Evolutionary conservation across 2,888 invertebrate genomes (phyloP).

Genomic region (Lasioglossum morio): DNA sequence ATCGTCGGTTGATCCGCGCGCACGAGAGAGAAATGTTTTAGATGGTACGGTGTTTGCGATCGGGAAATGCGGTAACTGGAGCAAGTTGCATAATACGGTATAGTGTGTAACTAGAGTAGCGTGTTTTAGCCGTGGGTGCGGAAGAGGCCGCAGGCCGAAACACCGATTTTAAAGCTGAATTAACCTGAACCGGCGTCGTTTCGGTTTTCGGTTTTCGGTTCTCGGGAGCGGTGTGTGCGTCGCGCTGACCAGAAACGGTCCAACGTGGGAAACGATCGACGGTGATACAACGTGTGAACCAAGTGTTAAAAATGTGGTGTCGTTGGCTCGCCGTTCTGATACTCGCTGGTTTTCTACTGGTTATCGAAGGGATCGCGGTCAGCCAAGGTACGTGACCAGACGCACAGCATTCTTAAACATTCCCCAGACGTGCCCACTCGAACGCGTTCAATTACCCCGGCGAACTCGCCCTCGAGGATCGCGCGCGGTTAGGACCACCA

Average conservation of each 20-base stretch:
- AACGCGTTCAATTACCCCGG: slow-evolving; percentile 14
- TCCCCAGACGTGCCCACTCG: slow-evolving; percentile 19
- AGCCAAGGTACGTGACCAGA: slow-evolving; percentile 74
- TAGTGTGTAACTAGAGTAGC: not conserved
- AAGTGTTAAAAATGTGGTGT: slow-evolving; percentile 80
- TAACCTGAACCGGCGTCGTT: slow-evolving; percentile 11
- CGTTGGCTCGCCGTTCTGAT: slow-evolving; percentile 72
- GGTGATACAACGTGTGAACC: slow-evolving; percentile 61
- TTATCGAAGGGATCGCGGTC: slow-evolving; percentile 77
- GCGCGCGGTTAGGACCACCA: not conserved
- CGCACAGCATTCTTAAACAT: slow-evolving; percentile 26
- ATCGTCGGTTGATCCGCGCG: not conserved
- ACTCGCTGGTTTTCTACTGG: slow-evolving; percentile 77
- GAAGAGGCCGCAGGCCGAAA: not conserved
- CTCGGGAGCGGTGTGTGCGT: slow-evolving; percentile 1
- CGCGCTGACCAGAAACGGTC: slow-evolving; percentile 22
- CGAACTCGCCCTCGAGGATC: not conserved
- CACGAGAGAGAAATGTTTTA: not conserved
- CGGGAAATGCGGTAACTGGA: not conserved
- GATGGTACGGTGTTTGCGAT: not conserved
- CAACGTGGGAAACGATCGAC: slow-evolving; percentile 43
- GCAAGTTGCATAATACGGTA: slow-evolving; percentile 24
- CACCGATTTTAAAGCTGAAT: slow-evolving; percentile 7
- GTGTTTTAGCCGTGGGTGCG: not conserved
- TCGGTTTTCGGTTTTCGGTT: slow-evolving; percentile 6